Base-by-base conservation (phyloP, 2,888 invertebrate species). In the Pecten maximus region DNA sequence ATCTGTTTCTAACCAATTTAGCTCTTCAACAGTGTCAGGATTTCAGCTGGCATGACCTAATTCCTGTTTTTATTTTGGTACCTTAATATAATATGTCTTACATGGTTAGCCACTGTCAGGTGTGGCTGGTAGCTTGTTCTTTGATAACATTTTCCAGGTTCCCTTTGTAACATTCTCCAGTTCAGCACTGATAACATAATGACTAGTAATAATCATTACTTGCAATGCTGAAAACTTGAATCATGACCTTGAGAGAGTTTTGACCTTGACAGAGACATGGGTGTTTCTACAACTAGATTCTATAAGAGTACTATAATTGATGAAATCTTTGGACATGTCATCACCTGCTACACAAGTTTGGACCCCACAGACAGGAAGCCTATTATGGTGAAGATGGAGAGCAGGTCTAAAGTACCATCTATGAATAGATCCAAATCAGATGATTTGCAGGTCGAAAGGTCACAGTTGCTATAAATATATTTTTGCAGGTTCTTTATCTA, bases 91-190 rank as follows among this genome's bases (percentile, higher is more conserved):
- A 23, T 54, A 54, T 19, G 54, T 23, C 74, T 74, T 28, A 35
- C 74, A 3, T 28, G 10, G 74, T 28, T 74, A 35, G 12, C 8
- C 8, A 12, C 44, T 44, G 74, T 74, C 60, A 60, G 60, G 60
- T 60, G 60, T n/a, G 60, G n/a, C 60, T 28, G 8, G 60, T 60
- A 28, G 8, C 15, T 35, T 15, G 2, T 50, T n/a, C 74, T 74
- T 74, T 74, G 74, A 74, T 74, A 74, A 74, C 74, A 74, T 74
- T 74, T 35, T 28, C 74, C 74, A 15, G 74, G 19, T 74, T 28
- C 74, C 35, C 74, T 74, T 74, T 74, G 74, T 74, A 28, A 74
- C 74, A 74, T 35, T 28, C 74, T 74, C 35, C 74, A 74, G 74
- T 28, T 74, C 74, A 35, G 10, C 35, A 74, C 28, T 28, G 74